phyloP scores from a whole-genome alignment of 2,888 invertebrate genomes.

The Electrophaes corylata region DNA sequence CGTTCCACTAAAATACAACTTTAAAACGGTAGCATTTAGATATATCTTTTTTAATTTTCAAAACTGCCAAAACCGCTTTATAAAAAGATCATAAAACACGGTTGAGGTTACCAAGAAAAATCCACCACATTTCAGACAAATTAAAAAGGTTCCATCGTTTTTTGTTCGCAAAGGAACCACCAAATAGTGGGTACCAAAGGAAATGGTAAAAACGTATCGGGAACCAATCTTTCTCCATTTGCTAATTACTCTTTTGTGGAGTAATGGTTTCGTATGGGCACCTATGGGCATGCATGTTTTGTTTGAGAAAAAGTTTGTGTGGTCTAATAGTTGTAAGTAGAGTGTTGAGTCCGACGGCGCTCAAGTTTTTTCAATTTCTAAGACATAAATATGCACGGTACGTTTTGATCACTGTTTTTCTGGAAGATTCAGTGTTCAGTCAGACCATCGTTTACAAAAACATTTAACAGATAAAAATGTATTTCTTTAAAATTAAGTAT shows the following conservation, averaged over 20 bases:
- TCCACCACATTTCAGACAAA: constrained; percentile 40
- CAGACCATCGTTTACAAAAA: too few species aligned
- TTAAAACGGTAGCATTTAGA: neutral
- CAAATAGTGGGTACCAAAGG: constrained; percentile 34
- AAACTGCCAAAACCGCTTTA: neutral
- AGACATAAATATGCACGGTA: neutral
- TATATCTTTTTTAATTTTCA: neutral
- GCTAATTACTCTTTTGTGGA: constrained; percentile 64
- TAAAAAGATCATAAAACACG: constrained; percentile 2
- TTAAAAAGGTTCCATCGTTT: constrained; percentile 31
- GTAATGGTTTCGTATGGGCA: constrained; percentile 6
- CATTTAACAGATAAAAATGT: too few species aligned
- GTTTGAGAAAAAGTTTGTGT: constrained; percentile 15
- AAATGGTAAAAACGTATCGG: constrained; percentile 45
- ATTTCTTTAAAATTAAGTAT: too few species aligned
- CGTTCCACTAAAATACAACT: too few species aligned
- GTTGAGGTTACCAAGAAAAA: constrained; percentile 23
- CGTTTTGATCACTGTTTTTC: too few species aligned
- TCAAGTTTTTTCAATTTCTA: neutral
- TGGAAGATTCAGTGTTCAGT: too few species aligned
- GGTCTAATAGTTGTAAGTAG: neutral
- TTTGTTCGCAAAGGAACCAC: constrained; percentile 39
- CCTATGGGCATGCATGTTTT: constrained; percentile 15
- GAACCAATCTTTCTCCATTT: constrained; percentile 64
- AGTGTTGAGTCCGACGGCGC: neutral